Conservation (phyloP, 1,140 invertebrate species). For the Tribolium castaneum region DNA sequence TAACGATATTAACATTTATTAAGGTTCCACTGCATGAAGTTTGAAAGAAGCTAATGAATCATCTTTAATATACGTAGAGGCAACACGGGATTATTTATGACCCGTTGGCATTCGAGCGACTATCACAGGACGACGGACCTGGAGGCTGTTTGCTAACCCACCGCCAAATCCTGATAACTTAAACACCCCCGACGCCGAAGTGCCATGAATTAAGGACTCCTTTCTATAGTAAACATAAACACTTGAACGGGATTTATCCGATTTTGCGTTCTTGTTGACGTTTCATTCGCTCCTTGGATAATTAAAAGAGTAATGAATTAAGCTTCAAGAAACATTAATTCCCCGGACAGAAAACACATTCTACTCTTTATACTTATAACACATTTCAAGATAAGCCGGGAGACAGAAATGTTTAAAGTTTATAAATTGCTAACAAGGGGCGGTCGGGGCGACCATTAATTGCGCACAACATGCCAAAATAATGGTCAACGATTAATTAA, state of each 20-base stretch:
- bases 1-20: slow-evolving; percentile 43
- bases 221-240: slow-evolving; percentile 41
- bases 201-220: slow-evolving; percentile 40
- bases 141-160: slow-evolving; percentile 39
- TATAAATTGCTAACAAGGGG: no score
- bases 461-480: no score
- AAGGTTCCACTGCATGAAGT: slow-evolving; percentile 32
- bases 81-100: slow-evolving; percentile 39
- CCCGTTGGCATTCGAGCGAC: slow-evolving; percentile 40
- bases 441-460: no score
- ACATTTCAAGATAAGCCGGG: background rate
- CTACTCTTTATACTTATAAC: background rate
- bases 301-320: slow-evolving; percentile 32
- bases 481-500: no score
- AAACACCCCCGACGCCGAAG: slow-evolving; percentile 28
- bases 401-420: no score
- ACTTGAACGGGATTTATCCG: slow-evolving; percentile 29
- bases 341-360: background rate
- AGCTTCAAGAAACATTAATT: background rate
- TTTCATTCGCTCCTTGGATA: background rate
- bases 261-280: slow-evolving; percentile 9
- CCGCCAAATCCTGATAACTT: slow-evolving; percentile 31
- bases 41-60: slow-evolving; percentile 42
- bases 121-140: slow-evolving; percentile 40
- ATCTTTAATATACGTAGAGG: slow-evolving; percentile 40